A percentile compares a stretch with the other conserved stretches of the same genome.
Evolutionary conservation across 2,888 invertebrate species (phyloP).

Genomic region (Ennomos quercinarius): DNA sequence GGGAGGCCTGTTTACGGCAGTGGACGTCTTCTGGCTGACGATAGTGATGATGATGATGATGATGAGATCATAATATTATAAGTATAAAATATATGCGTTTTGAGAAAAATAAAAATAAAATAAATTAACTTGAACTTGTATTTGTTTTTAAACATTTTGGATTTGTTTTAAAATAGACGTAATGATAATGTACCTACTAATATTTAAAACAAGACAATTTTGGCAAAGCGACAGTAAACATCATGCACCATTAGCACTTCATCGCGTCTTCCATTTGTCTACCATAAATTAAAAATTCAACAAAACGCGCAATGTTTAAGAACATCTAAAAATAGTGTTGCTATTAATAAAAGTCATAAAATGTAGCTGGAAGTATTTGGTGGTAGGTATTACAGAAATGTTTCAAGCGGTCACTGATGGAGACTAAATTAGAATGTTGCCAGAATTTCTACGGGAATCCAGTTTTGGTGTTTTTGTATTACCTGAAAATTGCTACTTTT

Average conservation of each 20-base stretch:
- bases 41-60: no score
- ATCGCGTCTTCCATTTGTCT: constrained; percentile 8
- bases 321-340: background rate
- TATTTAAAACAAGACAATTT: no score
- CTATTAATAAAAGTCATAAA: constrained; percentile 11
- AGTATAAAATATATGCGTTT: no score
- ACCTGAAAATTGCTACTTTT: background rate
- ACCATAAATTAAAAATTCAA: constrained; percentile 8
- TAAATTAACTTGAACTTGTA: no score
- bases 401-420: constrained; percentile 24
- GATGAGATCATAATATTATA: no score
- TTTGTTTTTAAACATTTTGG: no score
- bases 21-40: no score
- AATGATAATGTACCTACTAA: no score
- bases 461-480: background rate
- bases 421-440: constrained; percentile 26
- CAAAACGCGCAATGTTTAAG: no score
- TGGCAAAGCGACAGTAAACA: background rate
- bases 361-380: constrained; percentile 7
- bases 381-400: constrained; percentile 17
- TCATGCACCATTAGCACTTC: background rate
- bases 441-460: constrained; percentile 2
- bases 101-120: no score
- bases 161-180: no score
- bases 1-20: no score